Conservation (phyloP, 2,888 invertebrate species). For the Xiphydria camelus region DNA sequence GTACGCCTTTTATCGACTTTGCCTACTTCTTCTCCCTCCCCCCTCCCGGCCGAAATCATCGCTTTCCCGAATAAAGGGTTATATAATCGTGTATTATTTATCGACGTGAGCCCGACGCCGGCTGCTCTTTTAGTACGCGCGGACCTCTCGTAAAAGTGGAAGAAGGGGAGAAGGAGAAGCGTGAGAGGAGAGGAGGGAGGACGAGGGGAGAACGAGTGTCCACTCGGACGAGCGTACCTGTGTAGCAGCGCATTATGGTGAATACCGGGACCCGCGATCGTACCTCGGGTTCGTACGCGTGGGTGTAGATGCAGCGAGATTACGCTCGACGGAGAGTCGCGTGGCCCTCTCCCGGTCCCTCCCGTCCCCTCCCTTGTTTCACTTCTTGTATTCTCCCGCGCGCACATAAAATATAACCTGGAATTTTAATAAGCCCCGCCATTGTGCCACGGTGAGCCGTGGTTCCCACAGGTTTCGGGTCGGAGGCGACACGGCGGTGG, state of each 20-base stretch:
- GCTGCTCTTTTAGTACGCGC: not conserved
- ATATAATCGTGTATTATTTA: slow-evolving; percentile 21
- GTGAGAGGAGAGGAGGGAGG: slow-evolving; percentile 4
- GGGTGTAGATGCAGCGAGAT: slow-evolving; percentile 49
- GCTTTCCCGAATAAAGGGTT: not conserved
- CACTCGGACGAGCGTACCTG: too few relatives aligned
- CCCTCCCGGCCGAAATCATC: not conserved
- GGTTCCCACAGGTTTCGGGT: slow-evolving; percentile 45
- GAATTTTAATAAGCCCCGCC: slow-evolving; percentile 52
- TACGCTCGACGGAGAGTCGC: slow-evolving; percentile 42
- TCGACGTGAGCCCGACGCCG: slow-evolving; percentile 16
- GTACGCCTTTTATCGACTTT: too few relatives aligned
- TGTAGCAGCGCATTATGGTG: too few relatives aligned
- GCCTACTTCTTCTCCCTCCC: too few relatives aligned
- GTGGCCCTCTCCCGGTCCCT: slow-evolving; percentile 41
- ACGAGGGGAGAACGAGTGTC: slow-evolving; percentile 6
- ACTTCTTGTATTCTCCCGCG: slow-evolving; percentile 26
- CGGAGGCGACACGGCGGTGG: slow-evolving; percentile 23
- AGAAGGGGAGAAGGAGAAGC: not conserved
- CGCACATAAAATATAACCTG: slow-evolving; percentile 49
- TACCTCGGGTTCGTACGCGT: slow-evolving; percentile 39
- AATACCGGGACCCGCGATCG: slow-evolving; percentile 31
- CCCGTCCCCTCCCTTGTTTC: slow-evolving; percentile 15
- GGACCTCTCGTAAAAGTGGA: not conserved
- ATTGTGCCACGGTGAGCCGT: slow-evolving; percentile 38